Evolutionary conservation across 2,888 invertebrate species (phyloP).

Genomic region (Drosophila mulleri): DNA sequence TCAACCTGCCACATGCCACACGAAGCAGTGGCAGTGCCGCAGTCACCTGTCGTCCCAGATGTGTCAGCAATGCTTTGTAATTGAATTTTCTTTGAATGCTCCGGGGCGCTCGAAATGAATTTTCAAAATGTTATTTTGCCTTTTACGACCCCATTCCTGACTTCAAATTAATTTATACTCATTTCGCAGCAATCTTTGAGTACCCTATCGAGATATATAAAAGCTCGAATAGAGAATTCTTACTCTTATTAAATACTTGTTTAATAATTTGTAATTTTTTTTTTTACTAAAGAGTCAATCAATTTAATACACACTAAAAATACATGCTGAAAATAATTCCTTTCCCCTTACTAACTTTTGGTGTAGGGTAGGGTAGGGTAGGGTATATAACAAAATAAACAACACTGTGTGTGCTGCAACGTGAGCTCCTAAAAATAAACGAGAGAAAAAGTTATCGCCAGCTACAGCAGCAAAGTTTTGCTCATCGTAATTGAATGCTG

Average conservation of each 20-base stretch:
- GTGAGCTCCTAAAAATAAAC: background rate
- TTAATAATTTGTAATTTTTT: background rate
- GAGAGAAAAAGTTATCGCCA: background rate
- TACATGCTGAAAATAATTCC: background rate
- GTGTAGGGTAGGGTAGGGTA: background rate
- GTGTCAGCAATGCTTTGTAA: conserved; percentile 23
- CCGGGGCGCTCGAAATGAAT: conserved; percentile 9
- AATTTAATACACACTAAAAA: background rate
- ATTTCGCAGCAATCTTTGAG: background rate
- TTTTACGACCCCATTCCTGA: conserved; percentile 13
- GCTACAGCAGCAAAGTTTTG: conserved; percentile 9
- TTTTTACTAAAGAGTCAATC: too few species aligned
- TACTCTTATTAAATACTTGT: background rate
- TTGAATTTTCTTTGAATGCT: conserved; percentile 34
- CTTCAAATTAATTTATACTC: background rate
- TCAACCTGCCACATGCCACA: conserved; percentile 1
- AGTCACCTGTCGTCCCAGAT: conserved; percentile 17
- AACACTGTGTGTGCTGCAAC: background rate
- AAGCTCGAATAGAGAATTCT: background rate
- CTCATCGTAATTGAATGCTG: conserved; percentile 8
- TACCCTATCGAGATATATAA: too few species aligned
- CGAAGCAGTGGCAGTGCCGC: conserved; percentile 9
- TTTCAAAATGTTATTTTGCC: conserved; percentile 17
- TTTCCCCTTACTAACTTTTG: background rate
- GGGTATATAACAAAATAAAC: background rate